A percentile compares a stretch with the other conserved stretches of the same genome.
Conservation (phyloP, 2,797 vertebrate species). For the Scolopax bukidnonensis region DNA sequence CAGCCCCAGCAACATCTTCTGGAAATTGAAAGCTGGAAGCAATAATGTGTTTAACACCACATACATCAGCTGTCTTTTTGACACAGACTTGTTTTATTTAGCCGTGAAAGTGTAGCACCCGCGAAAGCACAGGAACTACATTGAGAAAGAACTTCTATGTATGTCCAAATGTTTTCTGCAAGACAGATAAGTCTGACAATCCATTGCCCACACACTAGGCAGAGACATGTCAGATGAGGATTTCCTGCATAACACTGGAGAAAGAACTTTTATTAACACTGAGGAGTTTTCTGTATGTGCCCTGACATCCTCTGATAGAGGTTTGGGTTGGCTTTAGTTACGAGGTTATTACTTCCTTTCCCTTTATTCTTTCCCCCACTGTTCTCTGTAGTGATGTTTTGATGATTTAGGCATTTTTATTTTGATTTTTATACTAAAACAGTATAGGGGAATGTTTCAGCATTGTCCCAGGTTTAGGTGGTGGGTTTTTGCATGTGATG, state of each 20-base stretch:
- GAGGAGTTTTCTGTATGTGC: neutral
- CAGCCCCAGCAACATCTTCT: neutral
- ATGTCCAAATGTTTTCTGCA: neutral
- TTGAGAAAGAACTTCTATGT: neutral
- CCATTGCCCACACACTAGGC: rapidly evolving
- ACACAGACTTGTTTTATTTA: neutral
- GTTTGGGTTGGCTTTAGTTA: neutral
- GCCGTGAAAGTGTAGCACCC: neutral
- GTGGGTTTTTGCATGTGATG: neutral
- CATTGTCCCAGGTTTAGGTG: neutral
- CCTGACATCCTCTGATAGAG: too few relatives aligned
- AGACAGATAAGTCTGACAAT: neutral
- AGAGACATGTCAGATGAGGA: neutral
- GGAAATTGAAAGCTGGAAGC: neutral
- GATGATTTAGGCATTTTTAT: neutral
- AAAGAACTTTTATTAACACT: neutral
- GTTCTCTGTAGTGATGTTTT: neutral
- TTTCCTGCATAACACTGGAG: neutral
- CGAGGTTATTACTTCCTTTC: neutral
- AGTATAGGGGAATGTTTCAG: neutral
- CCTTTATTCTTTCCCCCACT: neutral
- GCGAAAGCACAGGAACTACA: neutral
- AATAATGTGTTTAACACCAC: neutral
- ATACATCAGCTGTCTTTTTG: neutral
- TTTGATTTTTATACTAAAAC: neutral